A percentile compares a stretch with the other conserved stretches of the same genome.
These are phyloP conservation scores for Origma solitaria DNA, from an alignment of 2,113 vertebrate species.

Conservation along the genomic window DNA sequence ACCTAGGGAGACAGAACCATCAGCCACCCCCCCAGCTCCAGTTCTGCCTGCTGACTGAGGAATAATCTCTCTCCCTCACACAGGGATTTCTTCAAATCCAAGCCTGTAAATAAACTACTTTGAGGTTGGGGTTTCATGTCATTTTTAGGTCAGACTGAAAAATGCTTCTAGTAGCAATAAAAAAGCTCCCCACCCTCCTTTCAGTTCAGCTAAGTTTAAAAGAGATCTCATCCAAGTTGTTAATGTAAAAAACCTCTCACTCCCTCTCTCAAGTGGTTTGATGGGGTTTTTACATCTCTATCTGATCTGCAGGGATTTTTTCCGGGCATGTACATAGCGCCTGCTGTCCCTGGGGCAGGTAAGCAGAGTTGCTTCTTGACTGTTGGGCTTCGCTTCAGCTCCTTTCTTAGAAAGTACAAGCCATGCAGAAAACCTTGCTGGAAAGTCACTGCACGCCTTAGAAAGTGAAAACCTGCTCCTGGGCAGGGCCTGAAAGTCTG, in stretches of 20 bases:
- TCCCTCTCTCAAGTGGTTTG: neutral
- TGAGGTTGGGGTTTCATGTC: neutral
- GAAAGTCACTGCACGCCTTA: neutral
- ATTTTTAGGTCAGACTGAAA: neutral
- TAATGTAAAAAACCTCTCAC: neutral
- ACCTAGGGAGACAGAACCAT: neutral
- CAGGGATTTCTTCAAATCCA: neutral
- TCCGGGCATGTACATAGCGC: accelerated
- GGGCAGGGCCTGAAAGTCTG: neutral
- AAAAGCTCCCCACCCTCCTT: neutral
- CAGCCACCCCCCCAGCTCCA: neutral
- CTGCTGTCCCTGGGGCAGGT: neutral
- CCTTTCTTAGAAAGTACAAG: slow-evolving; percentile 33
- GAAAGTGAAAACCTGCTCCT: neutral
- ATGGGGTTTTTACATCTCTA: neutral
- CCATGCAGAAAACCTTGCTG: neutral
- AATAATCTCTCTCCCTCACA: neutral
- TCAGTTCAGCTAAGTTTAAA: neutral
- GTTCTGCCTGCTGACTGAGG: neutral
- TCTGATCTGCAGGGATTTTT: neutral
- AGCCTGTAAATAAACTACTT: neutral
- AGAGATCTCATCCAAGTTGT: neutral
- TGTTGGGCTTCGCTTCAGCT: neutral
- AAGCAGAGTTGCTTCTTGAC: neutral
- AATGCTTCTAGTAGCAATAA: neutral